A percentile compares a stretch with the other conserved stretches of the same genome.
Evolutionary conservation across 1,140 invertebrate genomes (phyloP).

Genomic region (Holcopasites calliopsidis): DNA sequence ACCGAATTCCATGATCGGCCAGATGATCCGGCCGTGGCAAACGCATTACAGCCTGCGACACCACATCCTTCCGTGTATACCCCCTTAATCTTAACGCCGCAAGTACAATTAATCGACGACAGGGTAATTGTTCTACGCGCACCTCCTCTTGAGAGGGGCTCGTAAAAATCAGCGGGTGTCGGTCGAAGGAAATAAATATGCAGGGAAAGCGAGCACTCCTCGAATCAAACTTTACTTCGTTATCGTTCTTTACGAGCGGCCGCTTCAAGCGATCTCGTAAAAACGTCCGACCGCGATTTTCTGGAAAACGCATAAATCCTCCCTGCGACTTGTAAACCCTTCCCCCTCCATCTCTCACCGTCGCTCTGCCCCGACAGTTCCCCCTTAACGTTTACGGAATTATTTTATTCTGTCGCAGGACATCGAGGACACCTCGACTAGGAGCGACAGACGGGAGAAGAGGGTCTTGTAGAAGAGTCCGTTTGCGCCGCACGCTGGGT

Average conservation of each 20-base stretch:
- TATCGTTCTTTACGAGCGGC: constrained; percentile 61
- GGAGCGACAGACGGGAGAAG: too few species aligned
- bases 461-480: too few species aligned
- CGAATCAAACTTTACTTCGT: constrained; percentile 25
- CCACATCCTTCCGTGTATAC: too few species aligned
- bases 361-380: neutral
- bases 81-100: too few species aligned
- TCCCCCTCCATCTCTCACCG: neutral
- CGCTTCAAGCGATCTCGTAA: constrained; percentile 65
- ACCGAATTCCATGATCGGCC: constrained; percentile 2
- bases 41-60: too few species aligned
- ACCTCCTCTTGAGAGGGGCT: neutral
- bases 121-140: too few species aligned
- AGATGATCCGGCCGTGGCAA: too few species aligned
- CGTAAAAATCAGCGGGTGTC: constrained; percentile 1
- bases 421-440: too few species aligned
- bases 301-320: constrained; percentile 66
- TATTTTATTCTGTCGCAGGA: too few species aligned
- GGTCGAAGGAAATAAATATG: constrained; percentile 15
- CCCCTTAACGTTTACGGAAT: too few species aligned
- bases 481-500: too few species aligned
- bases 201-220: neutral
- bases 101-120: too few species aligned
- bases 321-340: constrained; percentile 48
- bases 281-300: constrained; percentile 57